Base-by-base conservation (phyloP, 2,797 vertebrate species). In the Pseudomugil gertrudae region DNA sequence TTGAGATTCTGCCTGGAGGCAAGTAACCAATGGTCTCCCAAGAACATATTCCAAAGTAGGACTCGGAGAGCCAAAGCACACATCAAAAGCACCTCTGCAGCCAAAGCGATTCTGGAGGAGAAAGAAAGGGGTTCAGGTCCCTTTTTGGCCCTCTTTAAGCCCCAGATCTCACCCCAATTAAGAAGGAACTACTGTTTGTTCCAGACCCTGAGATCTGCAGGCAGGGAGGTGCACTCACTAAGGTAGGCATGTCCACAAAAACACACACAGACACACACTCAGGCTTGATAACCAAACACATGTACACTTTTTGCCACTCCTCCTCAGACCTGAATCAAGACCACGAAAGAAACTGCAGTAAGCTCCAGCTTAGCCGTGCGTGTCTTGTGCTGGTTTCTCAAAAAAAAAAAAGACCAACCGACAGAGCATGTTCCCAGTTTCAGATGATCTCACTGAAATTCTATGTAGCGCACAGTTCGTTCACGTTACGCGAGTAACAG, bases 11-110 rank as follows among this genome's bases (percentile, higher is more conserved):
- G 93, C 93, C 94, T 91, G 84, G 78, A 92, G 94, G 94, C 93
- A 90, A 93, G 93, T 93, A 92, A 92, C 92, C 92, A 84, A 73
- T 79, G 92, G 91, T 94, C 93, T 94, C 93, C 92, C 93, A 94
- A 94, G 94, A 92, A 95, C 92, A 93, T 92, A 92, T 90, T 95
- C 93, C 92, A 93, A 92, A 94, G 93, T 90, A 89, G 87, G 90
- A 93, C 92, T 93, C 77, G 76, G 89, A 92, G 90, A 93, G 91
- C 93, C 93, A 94, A 94, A 94, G 93, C 93, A 94, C 92, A 94
- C 92, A 92, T 95, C 94, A 95, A 95, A 95, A 92, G 92, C 90
- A 84, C 87, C 92, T 90, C 88, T 90, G 90, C 84, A 91, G 91
- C 92, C 91, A 90, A 91, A 92, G 93, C 64, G 87, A 91, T 93